These are phyloP conservation scores for Tinea semifulvella DNA, from an alignment of 2,888 invertebrate genomes.

Conservation along the genomic window DNA sequence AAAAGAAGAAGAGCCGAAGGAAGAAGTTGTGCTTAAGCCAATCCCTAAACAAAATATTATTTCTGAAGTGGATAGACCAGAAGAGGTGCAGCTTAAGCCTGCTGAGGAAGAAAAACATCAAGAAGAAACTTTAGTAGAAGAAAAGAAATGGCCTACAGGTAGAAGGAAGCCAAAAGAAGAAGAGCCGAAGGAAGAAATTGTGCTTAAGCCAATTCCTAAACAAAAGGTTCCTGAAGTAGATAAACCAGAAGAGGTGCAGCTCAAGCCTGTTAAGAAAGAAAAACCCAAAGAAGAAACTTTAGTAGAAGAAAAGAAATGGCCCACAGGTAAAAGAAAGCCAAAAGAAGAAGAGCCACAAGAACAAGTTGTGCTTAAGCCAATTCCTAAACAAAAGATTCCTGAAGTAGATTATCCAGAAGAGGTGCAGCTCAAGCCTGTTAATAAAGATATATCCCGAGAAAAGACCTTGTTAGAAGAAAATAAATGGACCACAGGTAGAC, in stretches of 20 bases:
- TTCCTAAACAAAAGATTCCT: slow-evolving; percentile 31
- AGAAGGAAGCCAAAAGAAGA: slow-evolving; percentile 39
- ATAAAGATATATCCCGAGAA: slow-evolving; percentile 32
- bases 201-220: slow-evolving; percentile 50
- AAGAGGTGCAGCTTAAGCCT: slow-evolving; percentile 49
- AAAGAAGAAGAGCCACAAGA: slow-evolving; percentile 31
- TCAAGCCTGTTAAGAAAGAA: slow-evolving; percentile 29
- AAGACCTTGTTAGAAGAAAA: slow-evolving; percentile 25
- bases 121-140: slow-evolving; percentile 31
- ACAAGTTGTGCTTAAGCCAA: slow-evolving; percentile 36
- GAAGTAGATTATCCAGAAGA: slow-evolving; percentile 26
- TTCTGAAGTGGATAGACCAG: slow-evolving; percentile 35
- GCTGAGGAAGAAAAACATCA: slow-evolving; percentile 28
- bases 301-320: slow-evolving; percentile 29
- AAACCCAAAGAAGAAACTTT: slow-evolving; percentile 36
- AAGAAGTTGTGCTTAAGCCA: slow-evolving; percentile 34
- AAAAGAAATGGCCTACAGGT: slow-evolving; percentile 36
- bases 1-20: slow-evolving; percentile 29
- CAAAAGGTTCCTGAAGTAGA: slow-evolving; percentile 28
- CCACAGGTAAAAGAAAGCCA: slow-evolving; percentile 26
- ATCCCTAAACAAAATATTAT: slow-evolving; percentile 28
- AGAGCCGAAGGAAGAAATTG: slow-evolving; percentile 49
- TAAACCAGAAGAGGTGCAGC: slow-evolving; percentile 38
- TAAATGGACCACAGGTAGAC: slow-evolving; percentile 35
- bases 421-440: slow-evolving; percentile 22